Evolutionary conservation across 2,888 invertebrate species (phyloP).

Genomic region (Hypena proboscidalis): DNA sequence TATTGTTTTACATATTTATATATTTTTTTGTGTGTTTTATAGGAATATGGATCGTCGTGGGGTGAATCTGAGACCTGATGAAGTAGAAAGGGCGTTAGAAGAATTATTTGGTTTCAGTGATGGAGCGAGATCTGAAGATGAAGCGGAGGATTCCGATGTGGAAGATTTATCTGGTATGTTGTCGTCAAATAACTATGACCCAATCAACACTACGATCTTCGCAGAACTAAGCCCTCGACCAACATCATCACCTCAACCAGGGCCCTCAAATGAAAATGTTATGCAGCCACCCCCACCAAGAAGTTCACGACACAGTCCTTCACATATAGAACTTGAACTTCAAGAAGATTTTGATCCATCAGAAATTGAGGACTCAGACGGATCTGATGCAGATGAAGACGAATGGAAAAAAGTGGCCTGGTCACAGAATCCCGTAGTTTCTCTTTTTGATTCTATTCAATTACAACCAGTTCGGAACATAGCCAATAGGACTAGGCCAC

Average conservation of each 20-base stretch:
- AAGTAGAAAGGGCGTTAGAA: conserved; percentile 19
- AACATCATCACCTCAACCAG: too few species aligned
- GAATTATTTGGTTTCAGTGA: conserved; percentile 23
- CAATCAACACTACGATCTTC: conserved; percentile 7
- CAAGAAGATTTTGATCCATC: conserved; percentile 9
- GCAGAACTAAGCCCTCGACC: too few species aligned
- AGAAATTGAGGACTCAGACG: conserved; percentile 9
- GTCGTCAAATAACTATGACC: conserved; percentile 10
- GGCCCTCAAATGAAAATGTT: too few species aligned
- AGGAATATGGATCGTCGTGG: conserved; percentile 5
- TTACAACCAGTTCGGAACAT: conserved; percentile 9
- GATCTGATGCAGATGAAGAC: conserved; percentile 14
- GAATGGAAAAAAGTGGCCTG: conserved; percentile 15
- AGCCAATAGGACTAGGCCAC: conserved; percentile 11
- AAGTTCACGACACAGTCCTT: conserved; percentile 11
- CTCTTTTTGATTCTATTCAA: conserved; percentile 11
- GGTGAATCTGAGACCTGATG: conserved; percentile 5
- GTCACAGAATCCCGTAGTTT: conserved; percentile 10
- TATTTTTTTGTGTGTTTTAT: conserved; percentile 2
- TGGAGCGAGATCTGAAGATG: conserved; percentile 24
- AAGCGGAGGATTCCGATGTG: conserved; percentile 21
- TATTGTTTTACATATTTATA: not conserved
- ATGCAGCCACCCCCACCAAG: conserved; percentile 7
- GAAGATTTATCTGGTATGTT: conserved; percentile 9
- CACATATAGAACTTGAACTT: conserved; percentile 7